Percentiles rank a stretch among this genome's conserved stretches.
Conservation (phyloP, 2,797 vertebrate genomes). For the Clarias pachynema region DNA sequence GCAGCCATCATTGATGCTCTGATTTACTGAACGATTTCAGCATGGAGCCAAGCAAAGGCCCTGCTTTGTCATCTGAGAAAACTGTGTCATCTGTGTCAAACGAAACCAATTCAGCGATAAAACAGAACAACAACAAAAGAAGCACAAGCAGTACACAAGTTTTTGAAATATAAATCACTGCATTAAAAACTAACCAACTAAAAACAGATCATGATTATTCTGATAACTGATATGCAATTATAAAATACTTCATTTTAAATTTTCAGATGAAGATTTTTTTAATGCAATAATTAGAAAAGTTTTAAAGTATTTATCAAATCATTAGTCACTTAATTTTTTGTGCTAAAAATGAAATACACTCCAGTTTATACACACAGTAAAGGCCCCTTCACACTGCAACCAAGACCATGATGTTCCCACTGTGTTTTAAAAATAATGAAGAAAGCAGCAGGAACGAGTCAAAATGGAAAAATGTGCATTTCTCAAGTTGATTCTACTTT, state of each 20-base stretch:
- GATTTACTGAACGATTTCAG: not conserved
- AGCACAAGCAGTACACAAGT: not conserved
- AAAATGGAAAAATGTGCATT: no score
- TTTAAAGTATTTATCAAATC: not conserved
- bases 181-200: not conserved
- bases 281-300: not conserved
- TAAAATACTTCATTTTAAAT: not conserved
- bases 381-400: no score
- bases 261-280: not conserved
- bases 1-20: not conserved
- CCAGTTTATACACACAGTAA: not conserved
- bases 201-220: not conserved
- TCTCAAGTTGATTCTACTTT: no score
- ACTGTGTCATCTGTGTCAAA: constrained; percentile 53
- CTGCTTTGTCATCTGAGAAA: constrained; percentile 7
- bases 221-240: not conserved
- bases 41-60: not conserved
- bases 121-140: not conserved
- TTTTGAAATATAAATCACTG: not conserved
- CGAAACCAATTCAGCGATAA: constrained; percentile 47
- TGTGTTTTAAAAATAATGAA: no score
- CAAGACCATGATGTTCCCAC: no score
- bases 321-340: not conserved
- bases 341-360: not conserved
- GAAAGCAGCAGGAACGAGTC: no score